Evolutionary conservation across 2,113 vertebrate species (phyloP).

Genomic region (Apteryx owenii): DNA sequence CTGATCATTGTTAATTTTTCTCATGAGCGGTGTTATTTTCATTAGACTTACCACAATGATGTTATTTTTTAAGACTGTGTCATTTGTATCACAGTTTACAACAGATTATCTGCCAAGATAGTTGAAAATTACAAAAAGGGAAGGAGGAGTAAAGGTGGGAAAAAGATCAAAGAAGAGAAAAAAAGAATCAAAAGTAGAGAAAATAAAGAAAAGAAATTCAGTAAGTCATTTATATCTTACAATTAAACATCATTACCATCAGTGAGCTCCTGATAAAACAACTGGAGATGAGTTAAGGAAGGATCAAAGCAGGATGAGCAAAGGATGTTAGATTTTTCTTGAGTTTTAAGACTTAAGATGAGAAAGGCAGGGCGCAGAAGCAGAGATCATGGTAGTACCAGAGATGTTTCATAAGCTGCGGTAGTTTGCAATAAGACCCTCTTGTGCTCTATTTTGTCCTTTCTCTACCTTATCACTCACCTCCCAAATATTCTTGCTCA

Average conservation of each 20-base stretch:
- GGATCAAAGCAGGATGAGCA: not conserved
- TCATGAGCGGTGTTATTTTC: not conserved
- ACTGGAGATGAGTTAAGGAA: not conserved
- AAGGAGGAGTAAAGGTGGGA: not conserved
- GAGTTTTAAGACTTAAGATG: not conserved
- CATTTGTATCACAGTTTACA: not conserved
- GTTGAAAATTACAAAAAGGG: not conserved
- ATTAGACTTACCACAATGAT: not conserved
- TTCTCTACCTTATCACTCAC: not conserved
- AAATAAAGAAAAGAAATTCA: slow-evolving; percentile 22
- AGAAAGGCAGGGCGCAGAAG: not conserved
- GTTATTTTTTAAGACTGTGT: not conserved
- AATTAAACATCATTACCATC: not conserved
- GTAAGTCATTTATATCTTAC: not conserved
- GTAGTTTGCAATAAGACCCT: accelerated
- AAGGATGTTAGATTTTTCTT: not conserved
- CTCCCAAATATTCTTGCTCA: not conserved
- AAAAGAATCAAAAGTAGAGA: not conserved
- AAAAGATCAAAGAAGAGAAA: not conserved
- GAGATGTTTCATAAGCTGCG: accelerated
- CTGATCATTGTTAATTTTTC: not conserved
- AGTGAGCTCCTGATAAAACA: not conserved
- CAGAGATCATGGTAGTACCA: not conserved
- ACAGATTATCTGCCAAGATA: not conserved
- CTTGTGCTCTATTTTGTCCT: not conserved